These are phyloP conservation scores for Macquaria australasica DNA, from an alignment of 2,113 vertebrate species.

Conservation along the genomic window DNA sequence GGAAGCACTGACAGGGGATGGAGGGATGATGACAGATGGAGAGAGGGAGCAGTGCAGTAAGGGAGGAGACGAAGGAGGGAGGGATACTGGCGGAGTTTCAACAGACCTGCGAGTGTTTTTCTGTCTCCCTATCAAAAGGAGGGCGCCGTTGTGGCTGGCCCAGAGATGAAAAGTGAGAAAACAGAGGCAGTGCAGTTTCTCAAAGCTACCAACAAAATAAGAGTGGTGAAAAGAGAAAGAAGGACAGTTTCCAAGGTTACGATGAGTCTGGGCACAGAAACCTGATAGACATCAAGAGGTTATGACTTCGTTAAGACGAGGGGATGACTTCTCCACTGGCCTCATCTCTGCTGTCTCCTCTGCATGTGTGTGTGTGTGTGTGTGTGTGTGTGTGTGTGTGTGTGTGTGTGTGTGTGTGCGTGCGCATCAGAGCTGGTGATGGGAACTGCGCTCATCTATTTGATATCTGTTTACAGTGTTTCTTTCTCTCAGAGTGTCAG, in stretches of 20 bases:
- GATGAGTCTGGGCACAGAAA: slow-evolving; percentile 3
- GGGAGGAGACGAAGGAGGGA: slow-evolving; percentile 8
- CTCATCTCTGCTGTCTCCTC: slow-evolving; percentile 8
- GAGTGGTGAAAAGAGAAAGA: not conserved
- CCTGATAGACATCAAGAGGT: slow-evolving; percentile 30
- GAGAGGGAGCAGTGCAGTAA: slow-evolving; percentile 19
- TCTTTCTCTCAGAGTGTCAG: slow-evolving; percentile 17
- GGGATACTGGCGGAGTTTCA: slow-evolving; percentile 44
- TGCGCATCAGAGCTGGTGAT: slow-evolving; percentile 5
- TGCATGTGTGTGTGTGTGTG: not conserved
- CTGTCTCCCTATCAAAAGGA: slow-evolving; percentile 28
- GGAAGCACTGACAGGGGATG: slow-evolving; percentile 59
- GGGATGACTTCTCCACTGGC: not conserved
- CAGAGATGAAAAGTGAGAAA: slow-evolving; percentile 37
- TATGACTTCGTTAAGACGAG: slow-evolving; percentile 14
- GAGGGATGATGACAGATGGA: slow-evolving; percentile 66
- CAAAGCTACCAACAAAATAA: slow-evolving; percentile 19
- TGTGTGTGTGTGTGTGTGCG: slow-evolving; percentile 2
- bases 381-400: slow-evolving; percentile 6
- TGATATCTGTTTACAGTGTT: slow-evolving; percentile 40
- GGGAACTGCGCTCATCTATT: slow-evolving; percentile 29
- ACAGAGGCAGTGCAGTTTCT: not conserved
- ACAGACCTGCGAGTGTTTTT: slow-evolving; percentile 20
- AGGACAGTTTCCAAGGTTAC: slow-evolving; percentile 48
- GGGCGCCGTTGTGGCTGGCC: not conserved